Percentiles rank a stretch among this genome's conserved stretches.
phyloP scores from a whole-genome alignment of 2,888 invertebrate genomes.

The Euclidia mi region DNA sequence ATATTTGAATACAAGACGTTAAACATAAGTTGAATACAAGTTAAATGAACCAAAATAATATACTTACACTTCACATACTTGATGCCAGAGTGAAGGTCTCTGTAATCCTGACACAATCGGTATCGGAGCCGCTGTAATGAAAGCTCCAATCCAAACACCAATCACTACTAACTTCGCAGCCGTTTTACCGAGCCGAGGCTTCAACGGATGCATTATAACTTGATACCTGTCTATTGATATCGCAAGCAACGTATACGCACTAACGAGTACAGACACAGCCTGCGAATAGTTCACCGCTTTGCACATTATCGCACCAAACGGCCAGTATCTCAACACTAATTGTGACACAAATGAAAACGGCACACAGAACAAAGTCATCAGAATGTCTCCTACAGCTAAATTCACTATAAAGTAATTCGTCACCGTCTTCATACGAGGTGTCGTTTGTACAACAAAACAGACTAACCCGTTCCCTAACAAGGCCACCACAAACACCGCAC shows the following conservation, averaged over 20 bases:
- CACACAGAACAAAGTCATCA: constrained; percentile 97
- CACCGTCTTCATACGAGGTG: constrained; percentile 97
- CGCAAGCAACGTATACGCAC: constrained; percentile 97
- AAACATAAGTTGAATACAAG: too few relatives aligned
- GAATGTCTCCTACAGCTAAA: constrained; percentile 96
- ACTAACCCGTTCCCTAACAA: constrained; percentile 94
- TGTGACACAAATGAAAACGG: constrained; percentile 97
- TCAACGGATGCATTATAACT: constrained; percentile 96
- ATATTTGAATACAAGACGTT: too few relatives aligned
- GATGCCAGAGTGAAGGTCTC: constrained; percentile 91
- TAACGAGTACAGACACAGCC: constrained; percentile 94
- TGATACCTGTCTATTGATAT: constrained; percentile 97
- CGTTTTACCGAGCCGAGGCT: constrained; percentile 94
- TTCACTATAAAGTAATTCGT: constrained; percentile 98
- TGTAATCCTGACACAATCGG: constrained; percentile 92
- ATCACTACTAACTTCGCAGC: constrained; percentile 92
- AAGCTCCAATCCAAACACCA: constrained; percentile 93
- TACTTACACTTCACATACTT: constrained; percentile 91
- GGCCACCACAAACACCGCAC: constrained; percentile 92
- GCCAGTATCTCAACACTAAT: constrained; percentile 95
- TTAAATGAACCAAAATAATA: constrained; percentile 54
- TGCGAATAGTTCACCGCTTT: constrained; percentile 95
- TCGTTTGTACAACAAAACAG: constrained; percentile 95
- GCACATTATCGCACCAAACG: constrained; percentile 95
- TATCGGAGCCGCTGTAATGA: constrained; percentile 95